Base-by-base conservation (phyloP, 1,140 invertebrate genomes). In the Ladona fulva region DNA sequence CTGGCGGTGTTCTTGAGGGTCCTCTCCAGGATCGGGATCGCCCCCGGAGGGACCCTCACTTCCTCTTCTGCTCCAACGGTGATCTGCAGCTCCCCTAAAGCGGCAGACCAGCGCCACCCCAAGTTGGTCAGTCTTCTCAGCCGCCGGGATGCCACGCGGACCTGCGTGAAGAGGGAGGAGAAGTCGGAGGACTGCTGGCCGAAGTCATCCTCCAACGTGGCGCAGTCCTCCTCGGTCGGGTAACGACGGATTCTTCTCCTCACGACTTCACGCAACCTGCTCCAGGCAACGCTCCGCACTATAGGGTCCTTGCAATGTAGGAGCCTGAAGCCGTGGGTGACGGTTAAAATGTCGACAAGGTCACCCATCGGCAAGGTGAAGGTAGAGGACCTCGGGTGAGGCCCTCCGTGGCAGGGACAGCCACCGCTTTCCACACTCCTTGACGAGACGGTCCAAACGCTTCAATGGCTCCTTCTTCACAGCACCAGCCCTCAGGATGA, bases 391-490 rank as follows among this genome's bases (percentile, higher is more conserved):
- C 74, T 84, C 82, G 3, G 81, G 79, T 42, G 80, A 82, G 11
- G 83, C 83, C 0, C 81, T 44, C 75, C 83, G 80, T 0, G 83
- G 82, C 0, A 85, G 80, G 73, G 81, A 76, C 1, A 85, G 6
- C 81, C 82, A 84, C 0, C 3, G 25, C 29, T 85, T 84, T 0
- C 79, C 81, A 19, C 77, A 52, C 16, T 74, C 80, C 29, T 82
- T 81, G 11, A 85, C 59, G 0, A n/a, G 19, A 0, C 78, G 78
- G 76, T 84, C 85, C 14, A 81, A 74, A 0, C 0, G 16, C 0
- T 19, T 81, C 19, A 82, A 75, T 0, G 77, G 25, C 0, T 52
- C 22, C 25, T 84, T 84, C 11, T 78, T 10, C 14, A 83, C 59
- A 0, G 76, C 24, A 7, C 79, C 78, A 7, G 81, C 81, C n/a